phyloP scores from a whole-genome alignment of 1,140 invertebrate genomes.

The Ooceraea biroi region DNA sequence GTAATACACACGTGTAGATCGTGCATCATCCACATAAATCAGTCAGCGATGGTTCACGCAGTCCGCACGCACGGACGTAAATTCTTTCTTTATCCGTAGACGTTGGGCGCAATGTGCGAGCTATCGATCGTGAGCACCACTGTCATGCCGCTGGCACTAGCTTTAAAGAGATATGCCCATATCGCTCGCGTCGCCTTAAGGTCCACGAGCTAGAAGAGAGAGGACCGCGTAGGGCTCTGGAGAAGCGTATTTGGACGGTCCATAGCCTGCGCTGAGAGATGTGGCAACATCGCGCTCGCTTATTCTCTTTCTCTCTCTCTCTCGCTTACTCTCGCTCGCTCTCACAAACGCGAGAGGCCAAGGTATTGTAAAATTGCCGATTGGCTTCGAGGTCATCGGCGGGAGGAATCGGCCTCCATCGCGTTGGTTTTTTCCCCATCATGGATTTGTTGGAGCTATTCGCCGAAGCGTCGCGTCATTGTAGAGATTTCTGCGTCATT shows the following conservation, averaged over 20 bases:
- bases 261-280: conserved; percentile 27
- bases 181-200: conserved; percentile 61
- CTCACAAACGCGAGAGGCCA: conserved; percentile 47
- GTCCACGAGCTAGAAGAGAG: neutral
- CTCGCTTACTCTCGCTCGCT: neutral
- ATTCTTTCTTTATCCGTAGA: conserved; percentile 4
- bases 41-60: neutral
- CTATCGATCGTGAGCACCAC: conserved; percentile 58
- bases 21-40: conserved; percentile 28
- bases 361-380: conserved; percentile 72
- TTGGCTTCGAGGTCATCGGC: conserved; percentile 73
- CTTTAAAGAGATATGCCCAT: conserved; percentile 70
- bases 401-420: conserved; percentile 67
- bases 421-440: conserved; percentile 26
- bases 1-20: neutral
- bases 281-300: conserved; percentile 64
- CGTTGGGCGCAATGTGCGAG: conserved; percentile 8
- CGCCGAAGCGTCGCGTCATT: conserved; percentile 6
- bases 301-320: conserved; percentile 13
- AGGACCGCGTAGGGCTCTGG: neutral
- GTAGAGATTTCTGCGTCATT: conserved; percentile 36
- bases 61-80: neutral
- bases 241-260: conserved; percentile 57
- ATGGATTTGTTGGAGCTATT: conserved; percentile 63
- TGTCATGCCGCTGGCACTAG: conserved; percentile 18